A percentile compares a stretch with the other conserved stretches of the same genome.
Conservation (phyloP, 1,140 invertebrate genomes). For the Nephotettix cincticeps region DNA sequence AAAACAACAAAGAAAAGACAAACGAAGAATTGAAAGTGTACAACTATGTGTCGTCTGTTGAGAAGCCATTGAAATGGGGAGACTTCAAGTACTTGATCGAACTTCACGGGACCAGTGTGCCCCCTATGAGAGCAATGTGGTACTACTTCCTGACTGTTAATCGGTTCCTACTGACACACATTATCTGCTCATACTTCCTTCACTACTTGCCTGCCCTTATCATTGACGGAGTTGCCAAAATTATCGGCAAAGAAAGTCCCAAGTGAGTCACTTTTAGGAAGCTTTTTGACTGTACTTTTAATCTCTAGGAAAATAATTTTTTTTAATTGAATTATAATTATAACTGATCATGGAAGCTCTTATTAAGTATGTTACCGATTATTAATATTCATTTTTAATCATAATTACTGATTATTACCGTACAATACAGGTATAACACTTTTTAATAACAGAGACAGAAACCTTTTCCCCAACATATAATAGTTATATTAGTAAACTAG, state of each 20-base stretch:
- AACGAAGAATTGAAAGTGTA: conserved; percentile 47
- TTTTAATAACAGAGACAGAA: no score
- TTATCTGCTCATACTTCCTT: conserved; percentile 48
- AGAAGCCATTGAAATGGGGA: conserved; percentile 60
- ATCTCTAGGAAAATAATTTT: no score
- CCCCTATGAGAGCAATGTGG: conserved; percentile 54
- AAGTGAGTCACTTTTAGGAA: no score
- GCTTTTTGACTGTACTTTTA: no score
- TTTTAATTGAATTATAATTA: no score
- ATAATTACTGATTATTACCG: no score
- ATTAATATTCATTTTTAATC: no score
- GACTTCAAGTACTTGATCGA: conserved; percentile 54
- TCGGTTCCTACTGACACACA: conserved; percentile 50
- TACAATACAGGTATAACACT: no score
- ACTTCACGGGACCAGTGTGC: conserved; percentile 45
- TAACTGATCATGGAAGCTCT: no score
- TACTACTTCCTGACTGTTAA: conserved; percentile 54
- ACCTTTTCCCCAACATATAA: no score
- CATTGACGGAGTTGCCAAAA: conserved; percentile 41
- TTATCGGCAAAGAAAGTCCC: conserved; percentile 47
- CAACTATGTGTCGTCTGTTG: conserved; percentile 57
- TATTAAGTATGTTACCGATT: no score
- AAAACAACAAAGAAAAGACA: not conserved
- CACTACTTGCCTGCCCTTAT: conserved; percentile 50
- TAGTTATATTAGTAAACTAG: no score